These are phyloP conservation scores for Eugnorisma glareosa DNA, from an alignment of 2,888 invertebrate genomes.

Conservation along the genomic window DNA sequence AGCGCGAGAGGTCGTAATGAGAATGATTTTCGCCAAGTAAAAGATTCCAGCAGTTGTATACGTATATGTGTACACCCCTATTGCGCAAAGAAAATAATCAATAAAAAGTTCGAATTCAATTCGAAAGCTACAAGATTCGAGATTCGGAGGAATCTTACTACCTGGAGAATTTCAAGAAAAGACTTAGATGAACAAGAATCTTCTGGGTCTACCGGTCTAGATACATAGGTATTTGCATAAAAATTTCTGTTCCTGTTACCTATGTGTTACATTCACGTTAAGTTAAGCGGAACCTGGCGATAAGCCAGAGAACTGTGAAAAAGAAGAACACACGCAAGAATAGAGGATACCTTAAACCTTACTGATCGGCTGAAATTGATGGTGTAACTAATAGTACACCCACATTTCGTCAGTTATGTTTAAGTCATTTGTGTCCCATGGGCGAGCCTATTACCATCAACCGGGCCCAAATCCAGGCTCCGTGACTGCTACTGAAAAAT, in stretches of 20 bases:
- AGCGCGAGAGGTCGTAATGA: neutral
- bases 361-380: neutral
- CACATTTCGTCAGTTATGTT: too few relatives aligned
- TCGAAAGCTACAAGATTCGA: neutral
- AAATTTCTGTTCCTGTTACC: neutral
- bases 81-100: too few relatives aligned
- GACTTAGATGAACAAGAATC: neutral
- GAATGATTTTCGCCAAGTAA: too few relatives aligned
- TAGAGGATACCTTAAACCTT: neutral
- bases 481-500: too few relatives aligned
- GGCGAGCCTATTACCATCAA: too few relatives aligned
- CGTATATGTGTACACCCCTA: too few relatives aligned
- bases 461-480: too few relatives aligned
- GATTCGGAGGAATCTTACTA: neutral
- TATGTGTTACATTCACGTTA: neutral
- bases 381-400: too few relatives aligned
- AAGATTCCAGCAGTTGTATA: too few relatives aligned
- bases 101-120: too few relatives aligned
- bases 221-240: neutral
- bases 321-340: neutral
- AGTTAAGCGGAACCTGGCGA: conserved; percentile 5
- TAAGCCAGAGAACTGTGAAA: conserved; percentile 7
- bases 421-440: too few relatives aligned
- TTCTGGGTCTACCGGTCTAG: neutral
- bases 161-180: too few relatives aligned